A percentile compares a stretch with the other conserved stretches of the same genome.
These are phyloP conservation scores for Lasioglossum figueresi DNA, from an alignment of 2,888 invertebrate species.

Conservation along the genomic window DNA sequence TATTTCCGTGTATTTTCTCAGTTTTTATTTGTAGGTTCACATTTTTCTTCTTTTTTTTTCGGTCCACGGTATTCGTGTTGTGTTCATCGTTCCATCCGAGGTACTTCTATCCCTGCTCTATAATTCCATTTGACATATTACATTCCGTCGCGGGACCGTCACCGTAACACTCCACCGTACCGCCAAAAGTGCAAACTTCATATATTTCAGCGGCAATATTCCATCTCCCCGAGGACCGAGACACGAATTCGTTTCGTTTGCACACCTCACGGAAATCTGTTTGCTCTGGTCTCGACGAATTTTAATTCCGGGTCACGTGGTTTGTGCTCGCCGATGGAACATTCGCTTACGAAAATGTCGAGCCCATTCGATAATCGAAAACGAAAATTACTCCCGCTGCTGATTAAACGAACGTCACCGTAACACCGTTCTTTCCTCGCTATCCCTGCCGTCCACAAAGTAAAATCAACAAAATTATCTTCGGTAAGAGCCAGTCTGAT, in stretches of 20 bases:
- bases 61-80: background rate
- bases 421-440: background rate
- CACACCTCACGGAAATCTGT: conserved; percentile 21
- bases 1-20: background rate
- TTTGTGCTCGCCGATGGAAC: background rate
- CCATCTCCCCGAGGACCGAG: conserved; percentile 5
- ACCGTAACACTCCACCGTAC: conserved; percentile 12
- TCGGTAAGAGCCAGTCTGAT: background rate
- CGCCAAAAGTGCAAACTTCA: conserved; percentile 17
- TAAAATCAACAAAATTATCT: background rate
- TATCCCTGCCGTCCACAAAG: background rate
- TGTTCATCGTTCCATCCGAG: conserved; percentile 13
- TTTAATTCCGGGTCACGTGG: conserved; percentile 23
- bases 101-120: conserved; percentile 11
- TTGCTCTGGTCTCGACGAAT: conserved; percentile 27
- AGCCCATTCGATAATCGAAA: background rate
- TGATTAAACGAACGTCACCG: background rate
- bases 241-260: conserved; percentile 15
- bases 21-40: background rate
- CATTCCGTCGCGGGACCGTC: conserved; percentile 15
- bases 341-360: background rate
- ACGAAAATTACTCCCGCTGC: background rate
- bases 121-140: conserved; percentile 20
- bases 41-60: background rate
- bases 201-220: conserved; percentile 26